Base-by-base conservation (phyloP, 1,140 invertebrate genomes). In the Asobara japonica region DNA sequence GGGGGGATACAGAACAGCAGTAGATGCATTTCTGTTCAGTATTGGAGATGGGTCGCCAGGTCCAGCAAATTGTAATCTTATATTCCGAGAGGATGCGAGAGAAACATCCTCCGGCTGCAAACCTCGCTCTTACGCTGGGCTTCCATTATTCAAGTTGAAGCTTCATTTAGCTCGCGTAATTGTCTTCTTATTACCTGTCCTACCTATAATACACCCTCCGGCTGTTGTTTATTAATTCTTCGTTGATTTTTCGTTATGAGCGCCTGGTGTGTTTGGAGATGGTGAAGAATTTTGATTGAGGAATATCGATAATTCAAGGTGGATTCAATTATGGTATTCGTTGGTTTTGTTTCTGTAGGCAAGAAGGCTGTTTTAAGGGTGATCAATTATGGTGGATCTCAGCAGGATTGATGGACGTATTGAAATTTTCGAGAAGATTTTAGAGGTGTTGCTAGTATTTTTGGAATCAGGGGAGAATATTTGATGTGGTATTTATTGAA, bases 131-230 rank as follows among this genome's bases (percentile, higher is more conserved):
- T 65, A 13, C 60, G 3, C 45, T 31, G 11, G 31, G 20, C 45
- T 30, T 66, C 45, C 70, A 72, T 72, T 72, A 72, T 60, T 72
- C 70, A 72, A 64, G 13, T 30, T 45, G 64, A 31, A 18, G 48
- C 45, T 72, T 72, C 70, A 65, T 56, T 72, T 72, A 56, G 45
- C 45, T 72, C 64, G 61, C 62, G 74, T 76, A 76, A 76, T 76
- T 71, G 72, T 73, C 71, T 70, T 73, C 65, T 71, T 73, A 73
- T 73, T 71, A 73, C 70, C 72, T 73, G 65, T 72, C 68, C 45
- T 45, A 48, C 27, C 67, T 68, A 71, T 62, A 56, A 56, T 56
- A 56, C 51, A 56, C 51, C 51, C 25, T 56, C 51, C 18, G 51
- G 51, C 51, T 56, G 20, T 56, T 56, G 51, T 56, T 56, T 56